phyloP scores from a whole-genome alignment of 2,888 invertebrate genomes.

The Myopa tessellatipennis region DNA sequence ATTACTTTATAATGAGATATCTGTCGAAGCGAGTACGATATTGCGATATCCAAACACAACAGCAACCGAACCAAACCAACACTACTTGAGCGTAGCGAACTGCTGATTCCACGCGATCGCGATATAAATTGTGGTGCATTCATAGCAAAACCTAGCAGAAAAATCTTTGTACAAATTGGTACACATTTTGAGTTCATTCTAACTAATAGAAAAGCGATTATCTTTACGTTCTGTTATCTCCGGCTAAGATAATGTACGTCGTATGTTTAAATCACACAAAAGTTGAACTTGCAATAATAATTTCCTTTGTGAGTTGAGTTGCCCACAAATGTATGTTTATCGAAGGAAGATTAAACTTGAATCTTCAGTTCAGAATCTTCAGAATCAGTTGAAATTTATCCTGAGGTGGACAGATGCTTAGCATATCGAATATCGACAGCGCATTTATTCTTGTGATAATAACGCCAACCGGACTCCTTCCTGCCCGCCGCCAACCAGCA shows the following conservation, averaged over 20 bases:
- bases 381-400: not conserved
- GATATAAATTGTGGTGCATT: not conserved
- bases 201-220: not conserved
- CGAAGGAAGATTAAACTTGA: too few species aligned
- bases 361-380: not conserved
- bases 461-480: too few species aligned
- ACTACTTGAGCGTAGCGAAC: not conserved
- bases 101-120: not conserved
- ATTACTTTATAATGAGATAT: conserved; percentile 38
- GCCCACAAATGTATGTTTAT: not conserved
- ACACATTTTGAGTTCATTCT: not conserved
- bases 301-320: not conserved
- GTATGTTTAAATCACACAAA: not conserved
- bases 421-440: not conserved
- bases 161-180: not conserved
- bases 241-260: not conserved
- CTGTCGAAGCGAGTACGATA: conserved; percentile 8
- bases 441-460: too few species aligned
- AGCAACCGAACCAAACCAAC: not conserved
- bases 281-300: not conserved
- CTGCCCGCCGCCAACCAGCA: too few species aligned
- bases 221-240: not conserved
- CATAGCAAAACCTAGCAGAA: not conserved
- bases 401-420: not conserved
- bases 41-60: conserved; percentile 1